Conservation (phyloP, 2,888 invertebrate species). For the Epiblema foenella region DNA sequence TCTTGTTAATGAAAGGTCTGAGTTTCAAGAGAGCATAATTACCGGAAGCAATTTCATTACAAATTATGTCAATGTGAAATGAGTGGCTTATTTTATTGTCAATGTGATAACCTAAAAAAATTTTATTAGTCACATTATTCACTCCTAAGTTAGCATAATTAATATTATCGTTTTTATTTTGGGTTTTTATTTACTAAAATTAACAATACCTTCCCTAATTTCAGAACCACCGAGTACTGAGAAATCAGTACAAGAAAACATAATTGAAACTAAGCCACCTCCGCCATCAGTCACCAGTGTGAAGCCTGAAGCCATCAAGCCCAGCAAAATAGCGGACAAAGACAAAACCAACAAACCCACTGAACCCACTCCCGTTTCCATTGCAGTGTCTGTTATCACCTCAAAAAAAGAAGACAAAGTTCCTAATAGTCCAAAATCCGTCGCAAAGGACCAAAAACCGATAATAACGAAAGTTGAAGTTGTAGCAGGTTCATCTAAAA, state of each 20-base stretch:
- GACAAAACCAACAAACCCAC: constrained; percentile 73
- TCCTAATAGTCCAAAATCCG: constrained; percentile 75
- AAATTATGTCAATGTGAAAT: no score
- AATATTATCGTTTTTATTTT: no score
- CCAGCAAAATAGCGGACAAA: constrained; percentile 75
- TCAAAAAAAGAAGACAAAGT: constrained; percentile 80
- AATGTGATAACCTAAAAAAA: no score
- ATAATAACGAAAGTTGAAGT: constrained; percentile 84
- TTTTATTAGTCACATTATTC: no score
- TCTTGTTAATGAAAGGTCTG: no score
- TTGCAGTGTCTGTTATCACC: constrained; percentile 72
- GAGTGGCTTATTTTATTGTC: no score
- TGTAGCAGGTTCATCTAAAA: constrained; percentile 81
- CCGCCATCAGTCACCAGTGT: constrained; percentile 68
- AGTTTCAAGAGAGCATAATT: no score
- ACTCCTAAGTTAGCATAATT: no score
- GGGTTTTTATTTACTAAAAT: no score
- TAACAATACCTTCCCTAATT: constrained; percentile 50
- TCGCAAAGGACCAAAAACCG: constrained; percentile 75
- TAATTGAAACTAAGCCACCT: constrained; percentile 80
- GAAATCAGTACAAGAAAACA: constrained; percentile 75
- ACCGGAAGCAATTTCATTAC: no score
- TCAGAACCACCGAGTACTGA: constrained; percentile 78
- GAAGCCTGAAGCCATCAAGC: constrained; percentile 77
- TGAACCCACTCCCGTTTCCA: constrained; percentile 67